Conservation (phyloP, 2,113 vertebrate genomes). For the Ceyx cyanopectus region DNA sequence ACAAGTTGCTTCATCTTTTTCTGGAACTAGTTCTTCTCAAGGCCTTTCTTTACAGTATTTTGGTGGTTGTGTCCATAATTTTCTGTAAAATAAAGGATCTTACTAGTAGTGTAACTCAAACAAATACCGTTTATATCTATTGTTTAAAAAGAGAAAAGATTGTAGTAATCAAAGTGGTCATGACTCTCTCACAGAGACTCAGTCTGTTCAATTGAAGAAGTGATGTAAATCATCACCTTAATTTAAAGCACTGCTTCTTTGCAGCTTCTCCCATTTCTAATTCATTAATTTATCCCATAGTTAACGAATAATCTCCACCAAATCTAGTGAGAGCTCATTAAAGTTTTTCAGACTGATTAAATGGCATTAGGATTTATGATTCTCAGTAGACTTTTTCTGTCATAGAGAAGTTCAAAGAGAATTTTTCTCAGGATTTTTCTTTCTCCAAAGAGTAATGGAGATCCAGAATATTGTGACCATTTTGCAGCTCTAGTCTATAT, state of each 20-base stretch:
- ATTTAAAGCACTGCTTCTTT: slow-evolving; percentile 52
- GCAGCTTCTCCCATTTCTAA: slow-evolving; percentile 28
- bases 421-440: neutral
- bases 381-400: slow-evolving; percentile 37
- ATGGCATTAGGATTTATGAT: slow-evolving; percentile 54
- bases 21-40: neutral
- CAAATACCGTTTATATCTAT: neutral
- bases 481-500: neutral
- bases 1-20: neutral
- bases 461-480: neutral
- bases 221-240: slow-evolving; percentile 32
- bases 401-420: slow-evolving; percentile 34
- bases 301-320: slow-evolving; percentile 39
- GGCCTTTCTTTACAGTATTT: neutral
- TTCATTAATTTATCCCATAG: slow-evolving; percentile 61
- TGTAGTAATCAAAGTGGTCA: neutral
- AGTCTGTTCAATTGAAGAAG: slow-evolving; percentile 1
- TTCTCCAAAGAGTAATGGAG: neutral
- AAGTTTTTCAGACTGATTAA: slow-evolving; percentile 59
- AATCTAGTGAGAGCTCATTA: slow-evolving; percentile 56
- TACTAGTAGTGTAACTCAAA: neutral
- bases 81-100: neutral
- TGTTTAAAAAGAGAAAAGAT: neutral
- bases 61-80: neutral
- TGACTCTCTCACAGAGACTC: neutral